These are phyloP conservation scores for Neosilurus mollespiculum DNA, from an alignment of 2,797 vertebrate genomes.

Conservation along the genomic window DNA sequence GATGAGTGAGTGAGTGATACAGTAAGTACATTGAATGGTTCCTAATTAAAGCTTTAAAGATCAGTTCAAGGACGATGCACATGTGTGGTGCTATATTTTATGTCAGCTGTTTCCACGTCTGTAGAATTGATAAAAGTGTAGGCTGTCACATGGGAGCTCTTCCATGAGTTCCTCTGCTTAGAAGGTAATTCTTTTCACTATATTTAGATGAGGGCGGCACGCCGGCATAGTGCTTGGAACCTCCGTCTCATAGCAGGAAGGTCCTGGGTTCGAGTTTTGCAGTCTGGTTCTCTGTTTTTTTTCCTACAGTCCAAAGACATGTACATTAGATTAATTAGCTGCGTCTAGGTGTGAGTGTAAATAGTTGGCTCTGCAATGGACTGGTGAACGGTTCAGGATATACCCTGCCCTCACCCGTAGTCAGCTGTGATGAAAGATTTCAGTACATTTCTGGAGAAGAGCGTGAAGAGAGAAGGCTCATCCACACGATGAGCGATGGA, in stretches of 20 bases:
- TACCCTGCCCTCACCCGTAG: too few species aligned
- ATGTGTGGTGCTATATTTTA: not conserved
- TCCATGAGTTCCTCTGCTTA: not conserved
- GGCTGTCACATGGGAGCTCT: too few species aligned
- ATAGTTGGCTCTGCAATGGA: too few species aligned
- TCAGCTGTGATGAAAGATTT: not conserved
- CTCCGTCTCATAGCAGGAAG: too few species aligned
- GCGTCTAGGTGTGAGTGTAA: too few species aligned
- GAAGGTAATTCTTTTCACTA: not conserved
- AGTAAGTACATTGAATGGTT: not conserved
- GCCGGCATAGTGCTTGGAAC: too few species aligned
- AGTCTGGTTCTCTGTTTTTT: too few species aligned
- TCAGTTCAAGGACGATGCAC: constrained; percentile 1
- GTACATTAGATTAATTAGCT: too few species aligned
- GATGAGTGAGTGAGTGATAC: not conserved
- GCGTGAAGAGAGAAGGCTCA: not conserved
- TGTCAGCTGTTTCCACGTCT: not conserved
- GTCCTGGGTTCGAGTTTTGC: too few species aligned
- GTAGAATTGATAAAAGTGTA: not conserved
- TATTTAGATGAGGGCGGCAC: not conserved
- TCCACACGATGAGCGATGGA: not conserved
- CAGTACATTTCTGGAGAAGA: not conserved
- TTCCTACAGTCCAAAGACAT: too few species aligned
- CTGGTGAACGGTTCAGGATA: too few species aligned
- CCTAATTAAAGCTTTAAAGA: not conserved